These are phyloP conservation scores for Theocolax elegans DNA, from an alignment of 1,140 invertebrate species.

Conservation along the genomic window DNA sequence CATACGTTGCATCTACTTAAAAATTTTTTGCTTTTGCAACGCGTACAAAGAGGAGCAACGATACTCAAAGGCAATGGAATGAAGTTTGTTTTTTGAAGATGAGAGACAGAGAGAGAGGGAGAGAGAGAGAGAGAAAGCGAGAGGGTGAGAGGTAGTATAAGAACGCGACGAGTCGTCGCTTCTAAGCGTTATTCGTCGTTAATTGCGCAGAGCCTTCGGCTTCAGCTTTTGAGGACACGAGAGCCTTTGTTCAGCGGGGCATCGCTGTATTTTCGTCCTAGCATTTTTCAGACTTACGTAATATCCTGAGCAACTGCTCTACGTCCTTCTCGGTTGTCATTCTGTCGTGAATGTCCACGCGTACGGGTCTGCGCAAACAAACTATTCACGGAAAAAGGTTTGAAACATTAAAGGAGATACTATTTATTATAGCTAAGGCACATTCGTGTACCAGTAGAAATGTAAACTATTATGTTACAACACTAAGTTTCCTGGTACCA, in stretches of 20 bases:
- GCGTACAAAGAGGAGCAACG: too few relatives aligned
- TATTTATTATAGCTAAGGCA: too few relatives aligned
- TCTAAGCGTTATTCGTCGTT: conserved; percentile 55
- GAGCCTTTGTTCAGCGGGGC: conserved; percentile 56
- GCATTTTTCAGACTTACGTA: conserved; percentile 63
- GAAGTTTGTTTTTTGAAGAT: too few relatives aligned
- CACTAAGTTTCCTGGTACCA: too few relatives aligned
- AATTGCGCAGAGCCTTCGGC: conserved; percentile 61
- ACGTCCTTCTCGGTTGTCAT: conserved; percentile 44
- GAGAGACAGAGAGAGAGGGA: too few relatives aligned
- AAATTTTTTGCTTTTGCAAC: too few relatives aligned
- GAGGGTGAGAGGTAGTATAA: not conserved
- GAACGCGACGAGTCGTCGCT: conserved; percentile 4
- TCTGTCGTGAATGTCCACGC: conserved; percentile 40
- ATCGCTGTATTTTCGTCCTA: conserved; percentile 57
- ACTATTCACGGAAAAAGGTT: too few relatives aligned
- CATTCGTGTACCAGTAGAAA: too few relatives aligned
- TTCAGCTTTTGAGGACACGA: conserved; percentile 55
- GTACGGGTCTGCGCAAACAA: conserved; percentile 14
- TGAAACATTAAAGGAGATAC: too few relatives aligned
- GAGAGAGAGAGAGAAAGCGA: not conserved
- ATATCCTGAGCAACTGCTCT: conserved; percentile 58
- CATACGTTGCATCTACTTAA: too few relatives aligned
- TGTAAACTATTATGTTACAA: too few relatives aligned
- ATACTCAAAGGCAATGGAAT: too few relatives aligned